These are phyloP conservation scores for Nixonia krombeini DNA, from an alignment of 1,140 invertebrate genomes.

Conservation along the genomic window DNA sequence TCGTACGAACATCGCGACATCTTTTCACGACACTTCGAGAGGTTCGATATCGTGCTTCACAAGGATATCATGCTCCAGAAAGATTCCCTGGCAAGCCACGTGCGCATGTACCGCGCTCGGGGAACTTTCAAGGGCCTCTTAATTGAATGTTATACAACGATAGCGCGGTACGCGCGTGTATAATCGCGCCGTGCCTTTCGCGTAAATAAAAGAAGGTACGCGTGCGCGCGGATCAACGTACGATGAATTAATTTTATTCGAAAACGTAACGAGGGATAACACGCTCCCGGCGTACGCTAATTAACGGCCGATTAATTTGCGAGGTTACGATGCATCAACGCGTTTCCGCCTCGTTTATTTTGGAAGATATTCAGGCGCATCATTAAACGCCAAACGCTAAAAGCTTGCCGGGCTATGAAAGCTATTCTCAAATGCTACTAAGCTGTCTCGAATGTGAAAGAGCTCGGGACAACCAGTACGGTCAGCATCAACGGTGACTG, in stretches of 20 bases:
- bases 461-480: slow-evolving; percentile 44
- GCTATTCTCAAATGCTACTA: slow-evolving; percentile 52
- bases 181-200: no score
- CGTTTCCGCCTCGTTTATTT: slow-evolving; percentile 10
- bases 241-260: no score
- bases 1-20: slow-evolving; percentile 39
- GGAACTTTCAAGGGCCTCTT: slow-evolving; percentile 11
- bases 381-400: slow-evolving; percentile 45
- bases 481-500: slow-evolving; percentile 51
- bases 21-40: slow-evolving; percentile 42
- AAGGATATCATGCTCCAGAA: slow-evolving; percentile 15
- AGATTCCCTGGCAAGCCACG: slow-evolving; percentile 2
- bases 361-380: slow-evolving; percentile 41
- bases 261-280: no score
- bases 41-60: slow-evolving; percentile 46
- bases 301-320: no score
- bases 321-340: no score
- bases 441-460: slow-evolving; percentile 51
- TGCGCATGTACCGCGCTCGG: slow-evolving; percentile 8
- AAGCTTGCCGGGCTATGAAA: slow-evolving; percentile 33
- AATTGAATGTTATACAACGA: slow-evolving; percentile 35
- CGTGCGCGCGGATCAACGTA: no score
- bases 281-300: no score
- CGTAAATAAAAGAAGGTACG: no score
- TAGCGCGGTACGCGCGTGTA: not conserved